Conservation (phyloP, 2,888 invertebrate species). For the Acronicta leporina region DNA sequence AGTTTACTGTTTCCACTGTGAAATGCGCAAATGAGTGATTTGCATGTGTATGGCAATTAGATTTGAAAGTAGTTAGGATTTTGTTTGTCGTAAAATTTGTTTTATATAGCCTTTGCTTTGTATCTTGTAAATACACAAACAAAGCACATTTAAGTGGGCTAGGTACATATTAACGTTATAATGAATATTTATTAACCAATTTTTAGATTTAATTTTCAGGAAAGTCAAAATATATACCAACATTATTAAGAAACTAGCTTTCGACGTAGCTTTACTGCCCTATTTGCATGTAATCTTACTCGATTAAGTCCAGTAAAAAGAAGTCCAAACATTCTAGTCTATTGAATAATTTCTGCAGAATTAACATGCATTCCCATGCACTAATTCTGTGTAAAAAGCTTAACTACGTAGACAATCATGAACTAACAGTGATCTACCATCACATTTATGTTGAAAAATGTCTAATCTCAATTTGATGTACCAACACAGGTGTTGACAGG, state of each 20-base stretch:
- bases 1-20: constrained; percentile 3
- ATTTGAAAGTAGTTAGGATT: constrained; percentile 48
- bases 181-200: not conserved
- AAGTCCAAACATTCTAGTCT: constrained; percentile 11
- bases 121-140: constrained; percentile 40
- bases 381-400: constrained; percentile 81
- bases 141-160: constrained; percentile 13
- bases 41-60: constrained; percentile 53
- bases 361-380: constrained; percentile 79
- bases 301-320: constrained; percentile 20
- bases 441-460: constrained; percentile 58
- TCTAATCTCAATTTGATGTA: constrained; percentile 81
- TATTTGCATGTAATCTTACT: constrained; percentile 48
- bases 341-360: constrained; percentile 54
- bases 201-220: constrained; percentile 16
- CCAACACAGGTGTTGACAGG: constrained; percentile 84
- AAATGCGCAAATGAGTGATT: constrained; percentile 38
- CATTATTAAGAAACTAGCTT: not conserved
- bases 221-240: not conserved
- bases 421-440: constrained; percentile 66
- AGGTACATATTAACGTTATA: not conserved
- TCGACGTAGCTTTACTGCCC: constrained; percentile 4
- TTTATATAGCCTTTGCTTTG: constrained; percentile 43
- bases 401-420: constrained; percentile 62
- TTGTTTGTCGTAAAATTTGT: constrained; percentile 29